A percentile compares a stretch with the other conserved stretches of the same genome.
Conservation (phyloP, 1,140 invertebrate genomes). For the Musca vetustissima region DNA sequence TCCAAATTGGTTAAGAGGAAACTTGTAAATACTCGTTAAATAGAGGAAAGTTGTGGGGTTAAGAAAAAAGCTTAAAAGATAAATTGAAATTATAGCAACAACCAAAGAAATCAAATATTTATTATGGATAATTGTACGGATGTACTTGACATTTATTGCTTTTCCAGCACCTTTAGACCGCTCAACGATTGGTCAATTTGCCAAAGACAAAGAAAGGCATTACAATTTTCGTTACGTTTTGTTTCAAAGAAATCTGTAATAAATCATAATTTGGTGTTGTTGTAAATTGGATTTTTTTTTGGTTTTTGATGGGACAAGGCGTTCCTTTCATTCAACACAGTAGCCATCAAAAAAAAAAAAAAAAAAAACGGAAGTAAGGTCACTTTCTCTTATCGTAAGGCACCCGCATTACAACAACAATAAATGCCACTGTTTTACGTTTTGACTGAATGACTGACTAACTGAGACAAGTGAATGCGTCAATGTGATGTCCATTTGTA, state of each 20-base stretch:
- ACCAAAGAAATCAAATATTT: neutral
- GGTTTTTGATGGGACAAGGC: neutral
- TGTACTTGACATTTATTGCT: constrained; percentile 16
- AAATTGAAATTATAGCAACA: constrained; percentile 2
- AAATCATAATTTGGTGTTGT: constrained; percentile 5
- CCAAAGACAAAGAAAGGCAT: neutral
- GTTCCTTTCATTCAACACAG: neutral
- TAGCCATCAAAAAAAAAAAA: no score
- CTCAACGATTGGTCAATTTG: neutral
- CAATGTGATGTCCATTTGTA: neutral
- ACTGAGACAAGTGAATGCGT: neutral
- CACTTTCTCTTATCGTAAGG: constrained; percentile 12
- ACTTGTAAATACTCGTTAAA: no score
- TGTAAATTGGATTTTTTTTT: no score
- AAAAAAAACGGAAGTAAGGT: constrained; percentile 9
- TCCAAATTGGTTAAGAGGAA: neutral
- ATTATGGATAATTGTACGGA: constrained; percentile 17
- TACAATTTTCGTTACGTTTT: neutral
- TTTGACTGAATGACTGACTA: neutral
- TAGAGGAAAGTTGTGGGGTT: no score
- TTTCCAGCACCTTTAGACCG: neutral
- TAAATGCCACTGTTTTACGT: neutral
- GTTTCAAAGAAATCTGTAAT: constrained; percentile 1
- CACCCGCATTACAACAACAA: neutral
- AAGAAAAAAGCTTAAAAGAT: no score